phyloP scores from a whole-genome alignment of 2,113 vertebrate genomes.

The Proterorhinus semilunaris region DNA sequence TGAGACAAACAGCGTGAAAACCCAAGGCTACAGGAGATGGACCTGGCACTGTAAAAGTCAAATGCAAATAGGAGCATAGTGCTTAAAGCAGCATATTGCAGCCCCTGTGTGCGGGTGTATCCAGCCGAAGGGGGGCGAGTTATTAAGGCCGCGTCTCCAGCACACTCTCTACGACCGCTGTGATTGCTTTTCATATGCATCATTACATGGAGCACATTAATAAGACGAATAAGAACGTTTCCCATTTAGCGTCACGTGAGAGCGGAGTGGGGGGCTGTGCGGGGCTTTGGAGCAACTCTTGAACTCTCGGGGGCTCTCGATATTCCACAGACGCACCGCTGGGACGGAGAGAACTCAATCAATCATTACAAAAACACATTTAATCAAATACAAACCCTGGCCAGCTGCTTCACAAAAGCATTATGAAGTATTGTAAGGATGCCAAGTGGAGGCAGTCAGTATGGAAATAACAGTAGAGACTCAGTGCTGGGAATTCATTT shows the following conservation, averaged over 20 bases:
- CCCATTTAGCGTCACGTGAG: conserved; percentile 34
- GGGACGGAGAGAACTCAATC: conserved; percentile 11
- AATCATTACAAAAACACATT: conserved; percentile 15
- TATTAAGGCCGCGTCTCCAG: conserved; percentile 58
- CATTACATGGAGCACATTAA: conserved; percentile 65
- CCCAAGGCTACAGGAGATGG: neutral
- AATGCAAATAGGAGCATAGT: neutral
- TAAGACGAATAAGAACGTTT: conserved; percentile 62
- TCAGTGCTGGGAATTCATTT: conserved; percentile 38
- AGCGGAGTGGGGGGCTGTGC: neutral
- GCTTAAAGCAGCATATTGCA: conserved; percentile 40
- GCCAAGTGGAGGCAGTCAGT: conserved; percentile 6
- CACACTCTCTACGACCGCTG: conserved; percentile 42
- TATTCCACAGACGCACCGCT: conserved; percentile 9
- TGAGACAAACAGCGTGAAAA: neutral
- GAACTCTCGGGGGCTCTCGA: conserved; percentile 11
- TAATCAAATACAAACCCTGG: conserved; percentile 7
- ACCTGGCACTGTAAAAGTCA: conserved; percentile 13
- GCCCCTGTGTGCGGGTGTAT: conserved; percentile 13
- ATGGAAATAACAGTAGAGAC: conserved; percentile 13
- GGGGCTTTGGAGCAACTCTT: neutral
- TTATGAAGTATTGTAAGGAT: neutral
- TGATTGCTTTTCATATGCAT: conserved; percentile 71
- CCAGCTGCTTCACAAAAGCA: neutral
- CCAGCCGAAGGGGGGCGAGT: conserved; percentile 37